These are phyloP conservation scores for Bedellia somnulentella DNA, from an alignment of 2,888 invertebrate species.

Conservation along the genomic window DNA sequence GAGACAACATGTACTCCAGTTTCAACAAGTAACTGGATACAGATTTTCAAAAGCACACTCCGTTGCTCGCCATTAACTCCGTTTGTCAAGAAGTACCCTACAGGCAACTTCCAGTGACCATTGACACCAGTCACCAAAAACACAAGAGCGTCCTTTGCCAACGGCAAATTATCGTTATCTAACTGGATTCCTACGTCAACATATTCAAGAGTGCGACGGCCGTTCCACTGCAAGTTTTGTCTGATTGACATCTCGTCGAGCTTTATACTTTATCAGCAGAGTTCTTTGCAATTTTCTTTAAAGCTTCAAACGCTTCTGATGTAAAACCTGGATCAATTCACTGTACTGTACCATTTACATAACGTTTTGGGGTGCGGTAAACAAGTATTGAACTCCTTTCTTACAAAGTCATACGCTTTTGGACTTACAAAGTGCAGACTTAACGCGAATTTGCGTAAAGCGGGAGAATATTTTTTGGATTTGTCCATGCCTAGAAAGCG, in stretches of 20 bases:
- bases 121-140: slow-evolving; percentile 11
- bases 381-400: slow-evolving; percentile 5
- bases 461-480: slow-evolving; percentile 4
- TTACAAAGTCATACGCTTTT: slow-evolving; percentile 8
- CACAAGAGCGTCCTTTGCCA: slow-evolving; percentile 9
- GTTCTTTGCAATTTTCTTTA: slow-evolving; percentile 1
- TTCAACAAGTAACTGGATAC: slow-evolving; percentile 12
- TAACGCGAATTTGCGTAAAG: slow-evolving; percentile 6
- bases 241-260: slow-evolving; percentile 11
- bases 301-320: slow-evolving; percentile 8
- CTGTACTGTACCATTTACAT: slow-evolving; percentile 6
- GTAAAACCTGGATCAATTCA: slow-evolving; percentile 8
- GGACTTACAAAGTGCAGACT: slow-evolving; percentile 8
- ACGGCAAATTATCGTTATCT: slow-evolving; percentile 6
- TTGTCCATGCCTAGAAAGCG: no score
- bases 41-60: slow-evolving; percentile 10
- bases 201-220: no score
- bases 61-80: slow-evolving; percentile 12
- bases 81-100: slow-evolving; percentile 16
- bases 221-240: slow-evolving; percentile 8
- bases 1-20: slow-evolving; percentile 12
- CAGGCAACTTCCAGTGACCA: slow-evolving; percentile 16
- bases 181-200: slow-evolving; percentile 6
- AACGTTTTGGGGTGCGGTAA: slow-evolving; percentile 8
- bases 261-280: not conserved